Conservation (phyloP, 2,113 vertebrate genomes). For the Phoxinus phoxinus region DNA sequence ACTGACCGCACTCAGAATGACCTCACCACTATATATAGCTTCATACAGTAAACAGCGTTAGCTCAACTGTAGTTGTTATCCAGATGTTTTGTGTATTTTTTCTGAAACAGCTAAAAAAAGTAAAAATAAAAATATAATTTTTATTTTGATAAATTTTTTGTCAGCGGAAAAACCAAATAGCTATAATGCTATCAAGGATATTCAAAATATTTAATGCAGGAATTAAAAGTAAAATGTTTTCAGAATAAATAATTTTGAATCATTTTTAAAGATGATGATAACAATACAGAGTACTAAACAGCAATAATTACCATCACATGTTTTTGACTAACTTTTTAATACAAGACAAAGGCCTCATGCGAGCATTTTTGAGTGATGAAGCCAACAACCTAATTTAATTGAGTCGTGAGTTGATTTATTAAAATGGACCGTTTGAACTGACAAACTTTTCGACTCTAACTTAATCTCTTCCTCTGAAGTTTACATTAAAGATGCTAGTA, state of each 20-base stretch:
- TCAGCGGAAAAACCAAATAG: not conserved
- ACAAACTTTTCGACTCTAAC: not conserved
- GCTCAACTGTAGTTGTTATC: not conserved
- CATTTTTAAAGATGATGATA: too few species aligned
- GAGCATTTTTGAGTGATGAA: not conserved
- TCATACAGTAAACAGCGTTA: too few species aligned
- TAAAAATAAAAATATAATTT: too few species aligned
- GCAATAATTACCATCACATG: too few species aligned
- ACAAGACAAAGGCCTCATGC: not conserved
- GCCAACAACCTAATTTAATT: not conserved
- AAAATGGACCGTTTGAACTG: not conserved
- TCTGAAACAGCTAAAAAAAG: not conserved
- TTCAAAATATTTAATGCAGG: not conserved
- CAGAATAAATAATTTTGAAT: too few species aligned
- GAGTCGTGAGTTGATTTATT: not conserved
- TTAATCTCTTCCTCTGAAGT: too few species aligned
- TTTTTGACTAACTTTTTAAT: not conserved
- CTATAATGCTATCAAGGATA: not conserved
- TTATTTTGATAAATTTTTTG: too few species aligned
- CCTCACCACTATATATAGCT: not conserved
- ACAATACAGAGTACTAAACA: too few species aligned
- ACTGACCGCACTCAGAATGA: constrained; percentile 59
- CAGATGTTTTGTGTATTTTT: not conserved
- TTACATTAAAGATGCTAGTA: too few species aligned
- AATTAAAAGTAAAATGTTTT: not conserved